A percentile compares a stretch with the other conserved stretches of the same genome.
These are phyloP conservation scores for Polylopha cassiicola DNA, from an alignment of 2,888 invertebrate genomes.

Conservation along the genomic window DNA sequence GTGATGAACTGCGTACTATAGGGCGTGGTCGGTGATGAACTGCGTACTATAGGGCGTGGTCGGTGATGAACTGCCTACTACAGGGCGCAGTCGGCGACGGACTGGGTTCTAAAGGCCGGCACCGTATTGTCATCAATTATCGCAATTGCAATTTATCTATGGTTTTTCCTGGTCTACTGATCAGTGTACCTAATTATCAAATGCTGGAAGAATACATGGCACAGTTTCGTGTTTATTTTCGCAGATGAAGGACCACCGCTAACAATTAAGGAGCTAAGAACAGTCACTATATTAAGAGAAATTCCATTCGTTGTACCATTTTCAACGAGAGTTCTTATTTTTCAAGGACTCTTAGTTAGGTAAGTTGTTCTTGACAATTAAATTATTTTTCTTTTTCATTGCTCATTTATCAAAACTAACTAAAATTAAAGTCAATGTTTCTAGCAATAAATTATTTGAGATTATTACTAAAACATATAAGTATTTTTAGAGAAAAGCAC, in stretches of 20 bases:
- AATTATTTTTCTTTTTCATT: background rate
- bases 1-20: too few relatives aligned
- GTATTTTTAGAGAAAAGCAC: slow-evolving; percentile 78
- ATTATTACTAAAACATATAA: too few relatives aligned
- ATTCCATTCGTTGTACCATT: slow-evolving; percentile 97
- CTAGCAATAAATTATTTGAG: too few relatives aligned
- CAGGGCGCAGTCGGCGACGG: background rate
- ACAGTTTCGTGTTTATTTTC: slow-evolving; percentile 30
- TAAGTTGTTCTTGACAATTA: slow-evolving; percentile 28
- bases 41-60: too few relatives aligned
- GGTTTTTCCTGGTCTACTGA: too few relatives aligned
- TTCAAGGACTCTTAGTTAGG: slow-evolving; percentile 82
- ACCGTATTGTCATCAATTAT: background rate
- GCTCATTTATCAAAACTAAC: too few relatives aligned
- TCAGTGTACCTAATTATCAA: too few relatives aligned
- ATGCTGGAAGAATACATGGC: too few relatives aligned
- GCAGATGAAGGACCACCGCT: slow-evolving; percentile 89
- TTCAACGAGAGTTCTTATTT: slow-evolving; percentile 90
- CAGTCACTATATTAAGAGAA: slow-evolving; percentile 91
- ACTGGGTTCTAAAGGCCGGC: background rate
- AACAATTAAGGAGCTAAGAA: slow-evolving; percentile 91
- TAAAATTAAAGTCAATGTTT: too few relatives aligned
- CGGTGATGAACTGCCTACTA: background rate
- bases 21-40: too few relatives aligned
- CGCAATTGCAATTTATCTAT: too few relatives aligned